Evolutionary conservation across 35 echinoderm and acorn worm species (phyloP).

Genomic region (Heliocidaris tuberculata): DNA sequence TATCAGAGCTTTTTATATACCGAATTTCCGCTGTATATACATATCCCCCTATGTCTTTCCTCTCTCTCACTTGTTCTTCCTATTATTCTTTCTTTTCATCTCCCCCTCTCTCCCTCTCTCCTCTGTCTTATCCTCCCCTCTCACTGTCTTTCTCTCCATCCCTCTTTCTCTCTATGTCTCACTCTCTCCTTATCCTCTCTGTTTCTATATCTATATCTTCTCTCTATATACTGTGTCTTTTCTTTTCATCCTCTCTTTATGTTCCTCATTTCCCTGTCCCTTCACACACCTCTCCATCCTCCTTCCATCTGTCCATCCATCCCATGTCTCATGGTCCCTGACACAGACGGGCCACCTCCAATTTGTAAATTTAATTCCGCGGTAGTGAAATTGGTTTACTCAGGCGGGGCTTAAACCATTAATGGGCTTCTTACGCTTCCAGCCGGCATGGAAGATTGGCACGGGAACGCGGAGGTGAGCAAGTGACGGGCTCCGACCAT

Average conservation of each 20-base stretch:
- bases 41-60: too few relatives aligned
- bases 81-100: too few relatives aligned
- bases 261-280: background rate
- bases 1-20: too few relatives aligned
- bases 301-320: background rate
- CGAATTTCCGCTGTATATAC: too few relatives aligned
- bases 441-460: background rate
- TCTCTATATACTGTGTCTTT: background rate
- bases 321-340: background rate
- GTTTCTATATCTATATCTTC: background rate
- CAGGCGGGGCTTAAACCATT: constrained; percentile 33
- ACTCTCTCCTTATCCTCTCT: background rate
- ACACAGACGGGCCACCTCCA: constrained; percentile 33
- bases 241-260: background rate
- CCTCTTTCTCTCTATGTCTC: background rate
- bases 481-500: background rate
- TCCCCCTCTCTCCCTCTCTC: too few relatives aligned
- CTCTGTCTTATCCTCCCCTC: background rate
- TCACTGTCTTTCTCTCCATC: background rate
- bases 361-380: constrained; percentile 41
- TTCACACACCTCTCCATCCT: background rate
- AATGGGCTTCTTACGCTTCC: constrained; percentile 21
- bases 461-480: background rate
- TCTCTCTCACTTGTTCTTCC: too few relatives aligned
- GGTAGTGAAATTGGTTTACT: constrained; percentile 28